phyloP scores from a whole-genome alignment of 2,797 vertebrate genomes.

The Betta splendens region DNA sequence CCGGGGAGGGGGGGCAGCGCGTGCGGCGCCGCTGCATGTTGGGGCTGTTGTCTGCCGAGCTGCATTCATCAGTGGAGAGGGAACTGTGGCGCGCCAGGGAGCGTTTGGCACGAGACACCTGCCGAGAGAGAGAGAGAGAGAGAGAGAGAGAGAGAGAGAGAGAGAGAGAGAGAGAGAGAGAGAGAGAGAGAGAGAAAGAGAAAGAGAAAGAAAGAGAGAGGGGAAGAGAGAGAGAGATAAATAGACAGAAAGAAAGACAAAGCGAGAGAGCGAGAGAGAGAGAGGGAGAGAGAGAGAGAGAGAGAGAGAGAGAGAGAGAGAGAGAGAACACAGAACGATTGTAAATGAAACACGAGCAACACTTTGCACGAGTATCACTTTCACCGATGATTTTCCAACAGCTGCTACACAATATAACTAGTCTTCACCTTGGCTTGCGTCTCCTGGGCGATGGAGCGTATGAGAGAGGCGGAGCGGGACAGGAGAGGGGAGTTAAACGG shows the following conservation, averaged over 20 bases:
- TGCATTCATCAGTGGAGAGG: constrained; percentile 93
- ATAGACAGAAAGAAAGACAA: too few relatives aligned
- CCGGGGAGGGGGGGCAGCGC: constrained; percentile 78
- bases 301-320: constrained; percentile 25
- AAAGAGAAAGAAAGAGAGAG: constrained; percentile 24
- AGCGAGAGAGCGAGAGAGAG: constrained; percentile 22
- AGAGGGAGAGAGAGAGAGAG: constrained; percentile 24
- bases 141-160: constrained; percentile 19
- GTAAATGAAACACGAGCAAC: background rate
- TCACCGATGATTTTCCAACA: background rate
- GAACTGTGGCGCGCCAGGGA: constrained; percentile 92
- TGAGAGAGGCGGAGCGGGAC: constrained; percentile 91
- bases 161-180: constrained; percentile 28
- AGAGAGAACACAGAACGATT: background rate
- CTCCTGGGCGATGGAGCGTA: constrained; percentile 93
- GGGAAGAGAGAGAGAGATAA: constrained; percentile 25
- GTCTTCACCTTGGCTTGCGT: constrained; percentile 89
- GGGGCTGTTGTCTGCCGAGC: constrained; percentile 93
- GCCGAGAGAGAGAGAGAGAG: constrained; percentile 3
- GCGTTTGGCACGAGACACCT: constrained; percentile 89
- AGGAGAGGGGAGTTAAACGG: constrained; percentile 94
- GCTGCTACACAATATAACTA: background rate
- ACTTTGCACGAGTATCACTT: constrained; percentile 8
- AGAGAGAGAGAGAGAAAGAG: constrained; percentile 22
- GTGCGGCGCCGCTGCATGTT: constrained; percentile 84